Conservation (phyloP, 2,888 invertebrate genomes). For the Periphyllus acericola region DNA sequence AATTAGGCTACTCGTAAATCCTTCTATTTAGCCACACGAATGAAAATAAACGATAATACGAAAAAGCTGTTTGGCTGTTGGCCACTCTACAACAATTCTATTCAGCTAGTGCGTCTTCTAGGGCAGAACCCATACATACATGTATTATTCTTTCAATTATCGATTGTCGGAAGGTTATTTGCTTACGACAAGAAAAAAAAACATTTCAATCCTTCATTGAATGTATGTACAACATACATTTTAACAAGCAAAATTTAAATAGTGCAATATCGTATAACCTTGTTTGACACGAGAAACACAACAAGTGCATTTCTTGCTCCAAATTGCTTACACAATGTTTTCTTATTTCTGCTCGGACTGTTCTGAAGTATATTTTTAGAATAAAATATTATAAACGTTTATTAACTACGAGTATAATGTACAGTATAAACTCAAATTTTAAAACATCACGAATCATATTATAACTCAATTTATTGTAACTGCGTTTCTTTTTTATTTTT, state of each 20-base stretch:
- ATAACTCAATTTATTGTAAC: background rate
- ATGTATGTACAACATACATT: background rate
- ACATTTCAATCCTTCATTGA: background rate
- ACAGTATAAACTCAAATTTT: background rate
- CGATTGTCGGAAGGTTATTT: background rate
- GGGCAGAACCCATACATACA: background rate
- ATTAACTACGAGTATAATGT: background rate
- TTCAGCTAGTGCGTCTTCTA: background rate
- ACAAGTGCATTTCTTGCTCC: background rate
- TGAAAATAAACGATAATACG: slow-evolving; percentile 48
- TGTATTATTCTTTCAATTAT: slow-evolving; percentile 33
- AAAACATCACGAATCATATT: background rate
- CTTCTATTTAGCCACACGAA: slow-evolving; percentile 39
- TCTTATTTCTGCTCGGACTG: background rate
- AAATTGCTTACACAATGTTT: no score
- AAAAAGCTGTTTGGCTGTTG: slow-evolving; percentile 53
- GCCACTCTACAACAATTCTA: slow-evolving; percentile 26
- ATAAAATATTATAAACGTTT: background rate
- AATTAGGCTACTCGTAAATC: slow-evolving; percentile 54
- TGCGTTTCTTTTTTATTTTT: no score
- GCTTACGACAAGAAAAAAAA: background rate
- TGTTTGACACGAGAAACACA: background rate
- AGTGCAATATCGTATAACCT: background rate
- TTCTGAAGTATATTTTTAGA: background rate
- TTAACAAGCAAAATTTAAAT: background rate